phyloP scores from a whole-genome alignment of 2,888 invertebrate genomes.

The Lasiommata megera region DNA sequence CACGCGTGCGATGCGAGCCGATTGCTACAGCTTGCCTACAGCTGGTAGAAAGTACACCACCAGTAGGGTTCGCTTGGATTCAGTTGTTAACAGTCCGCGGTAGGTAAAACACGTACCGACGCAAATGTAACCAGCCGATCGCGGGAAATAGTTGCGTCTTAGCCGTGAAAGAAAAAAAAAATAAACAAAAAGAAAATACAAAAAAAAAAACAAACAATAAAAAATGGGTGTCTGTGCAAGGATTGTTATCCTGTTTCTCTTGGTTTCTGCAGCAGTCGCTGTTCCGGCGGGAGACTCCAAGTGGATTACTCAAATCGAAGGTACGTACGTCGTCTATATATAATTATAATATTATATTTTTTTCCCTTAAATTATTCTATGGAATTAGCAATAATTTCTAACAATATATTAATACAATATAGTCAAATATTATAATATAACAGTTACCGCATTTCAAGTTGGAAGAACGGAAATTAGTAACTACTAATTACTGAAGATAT shows the following conservation, averaged over 20 bases:
- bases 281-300: constrained; percentile 58
- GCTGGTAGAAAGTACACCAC: constrained; percentile 70
- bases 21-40: constrained; percentile 58
- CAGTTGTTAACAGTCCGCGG: constrained; percentile 65
- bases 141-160: constrained; percentile 76
- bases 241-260: constrained; percentile 61
- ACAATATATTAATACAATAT: no score
- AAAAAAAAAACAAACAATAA: constrained; percentile 34
- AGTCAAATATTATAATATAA: no score
- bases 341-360: neutral
- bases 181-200: constrained; percentile 31
- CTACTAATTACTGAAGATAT: no score
- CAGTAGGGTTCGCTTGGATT: constrained; percentile 40
- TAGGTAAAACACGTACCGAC: constrained; percentile 55
- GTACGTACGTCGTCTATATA: no score
- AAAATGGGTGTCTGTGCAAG: constrained; percentile 75
- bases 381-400: no score
- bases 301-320: constrained; percentile 53
- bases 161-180: constrained; percentile 44
- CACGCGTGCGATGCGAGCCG: constrained; percentile 42
- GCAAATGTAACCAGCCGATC: constrained; percentile 72
- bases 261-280: constrained; percentile 62
- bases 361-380: no score
- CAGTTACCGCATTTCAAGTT: no score
- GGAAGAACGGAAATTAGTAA: no score